These are phyloP conservation scores for Sternarchorhynchus goeldii DNA, from an alignment of 2,797 vertebrate genomes.

Conservation along the genomic window DNA sequence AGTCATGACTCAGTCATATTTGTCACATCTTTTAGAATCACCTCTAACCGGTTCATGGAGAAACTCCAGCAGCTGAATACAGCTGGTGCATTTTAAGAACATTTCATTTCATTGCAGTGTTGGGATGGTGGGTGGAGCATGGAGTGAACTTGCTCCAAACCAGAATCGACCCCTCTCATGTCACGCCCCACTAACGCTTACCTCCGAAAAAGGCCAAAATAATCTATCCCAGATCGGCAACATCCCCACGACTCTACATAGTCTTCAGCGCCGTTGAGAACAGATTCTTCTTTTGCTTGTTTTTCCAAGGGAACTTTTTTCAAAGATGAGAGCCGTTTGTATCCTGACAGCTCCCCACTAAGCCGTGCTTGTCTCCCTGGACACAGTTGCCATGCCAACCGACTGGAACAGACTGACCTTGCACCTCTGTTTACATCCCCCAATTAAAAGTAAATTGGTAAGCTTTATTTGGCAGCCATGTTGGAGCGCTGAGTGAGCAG, in stretches of 20 bases:
- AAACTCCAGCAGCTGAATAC: no score
- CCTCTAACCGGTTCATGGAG: no score
- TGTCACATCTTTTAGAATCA: no score
- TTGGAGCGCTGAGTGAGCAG: conserved; percentile 28
- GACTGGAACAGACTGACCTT: conserved; percentile 43
- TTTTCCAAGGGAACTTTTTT: conserved; percentile 39
- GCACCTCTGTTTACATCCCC: conserved; percentile 49
- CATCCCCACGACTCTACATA: conserved; percentile 32
- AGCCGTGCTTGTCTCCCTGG: conserved; percentile 50
- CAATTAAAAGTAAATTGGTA: conserved; percentile 54
- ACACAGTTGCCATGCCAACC: conserved; percentile 55
- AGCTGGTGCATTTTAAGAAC: no score
- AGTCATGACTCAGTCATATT: no score
- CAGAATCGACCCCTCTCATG: conserved; percentile 30
- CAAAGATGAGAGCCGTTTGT: conserved; percentile 36
- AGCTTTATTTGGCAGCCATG: conserved; percentile 22
- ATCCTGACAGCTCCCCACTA: conserved; percentile 44
- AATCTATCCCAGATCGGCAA: conserved; percentile 46
- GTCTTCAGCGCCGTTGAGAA: conserved; percentile 13
- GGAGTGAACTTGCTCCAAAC: neutral
- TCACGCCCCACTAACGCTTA: conserved; percentile 40
- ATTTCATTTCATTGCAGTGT: no score
- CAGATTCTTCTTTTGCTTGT: conserved; percentile 31
- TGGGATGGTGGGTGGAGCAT: neutral
- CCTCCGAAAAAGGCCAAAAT: conserved; percentile 48